Evolutionary conservation across 2,888 invertebrate genomes (phyloP).

Genomic region (Hypsopygia costalis): DNA sequence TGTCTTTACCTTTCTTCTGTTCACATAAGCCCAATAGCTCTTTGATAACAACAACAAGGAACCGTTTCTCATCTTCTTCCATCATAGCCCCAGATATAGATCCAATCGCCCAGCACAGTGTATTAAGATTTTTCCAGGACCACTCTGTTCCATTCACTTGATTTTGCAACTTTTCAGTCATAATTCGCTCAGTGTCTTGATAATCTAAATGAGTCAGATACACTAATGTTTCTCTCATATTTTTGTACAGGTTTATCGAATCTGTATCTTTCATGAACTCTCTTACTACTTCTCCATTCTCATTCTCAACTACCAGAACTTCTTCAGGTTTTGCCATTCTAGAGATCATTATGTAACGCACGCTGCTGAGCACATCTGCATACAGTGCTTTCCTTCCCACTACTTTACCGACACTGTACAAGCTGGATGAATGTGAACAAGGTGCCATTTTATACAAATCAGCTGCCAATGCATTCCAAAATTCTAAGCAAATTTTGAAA

Average conservation of each 20-base stretch:
- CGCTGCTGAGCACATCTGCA: slow-evolving; percentile 90
- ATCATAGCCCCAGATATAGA: slow-evolving; percentile 99
- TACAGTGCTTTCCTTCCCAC: slow-evolving; percentile 86
- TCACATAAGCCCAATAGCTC: slow-evolving; percentile 98
- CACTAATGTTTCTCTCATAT: slow-evolving; percentile 98
- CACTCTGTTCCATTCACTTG: slow-evolving; percentile 99
- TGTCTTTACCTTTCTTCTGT: slow-evolving; percentile 99
- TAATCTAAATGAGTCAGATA: slow-evolving; percentile 99
- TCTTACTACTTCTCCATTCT: slow-evolving; percentile 99
- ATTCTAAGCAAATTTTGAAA: slow-evolving; percentile 99
- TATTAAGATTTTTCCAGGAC: slow-evolving; percentile 99
- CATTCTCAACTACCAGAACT: slow-evolving; percentile 99
- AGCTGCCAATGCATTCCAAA: slow-evolving; percentile 97
- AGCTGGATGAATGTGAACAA: slow-evolving; percentile 75
- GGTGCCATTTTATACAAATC: slow-evolving; percentile 95
- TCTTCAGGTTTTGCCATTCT: slow-evolving; percentile 99
- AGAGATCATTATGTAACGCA: slow-evolving; percentile 98
- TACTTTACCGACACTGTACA: slow-evolving; percentile 61
- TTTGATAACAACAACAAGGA: slow-evolving; percentile 99
- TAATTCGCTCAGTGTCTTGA: slow-evolving; percentile 97
- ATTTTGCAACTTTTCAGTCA: slow-evolving; percentile 98
- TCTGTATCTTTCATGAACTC: slow-evolving; percentile 99
- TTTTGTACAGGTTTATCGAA: slow-evolving; percentile 99
- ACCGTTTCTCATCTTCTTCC: slow-evolving; percentile 99
- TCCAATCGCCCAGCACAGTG: slow-evolving; percentile 99